Percentiles rank a stretch among this genome's conserved stretches.
These are phyloP conservation scores for Lithobates sylvaticus DNA, from an alignment of 2,797 vertebrate genomes.

Conservation along the genomic window DNA sequence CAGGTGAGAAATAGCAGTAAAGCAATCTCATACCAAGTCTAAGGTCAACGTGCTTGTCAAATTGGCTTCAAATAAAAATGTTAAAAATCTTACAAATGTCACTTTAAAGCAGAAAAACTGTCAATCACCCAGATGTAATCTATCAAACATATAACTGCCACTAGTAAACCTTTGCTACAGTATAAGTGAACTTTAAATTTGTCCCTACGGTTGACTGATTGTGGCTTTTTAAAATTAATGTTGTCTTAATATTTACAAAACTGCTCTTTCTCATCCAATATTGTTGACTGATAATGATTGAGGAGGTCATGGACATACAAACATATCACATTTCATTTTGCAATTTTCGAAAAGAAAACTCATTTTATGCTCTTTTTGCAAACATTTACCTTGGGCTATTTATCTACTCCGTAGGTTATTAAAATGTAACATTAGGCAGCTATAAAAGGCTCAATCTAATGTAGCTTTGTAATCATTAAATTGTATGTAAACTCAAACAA, in stretches of 20 bases:
- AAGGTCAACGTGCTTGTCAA: constrained; percentile 41
- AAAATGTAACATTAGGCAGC: no score
- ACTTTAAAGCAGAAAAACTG: constrained; percentile 21
- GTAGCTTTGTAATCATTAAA: no score
- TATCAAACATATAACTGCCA: constrained; percentile 8
- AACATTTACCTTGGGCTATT: no score
- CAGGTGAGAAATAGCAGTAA: constrained; percentile 15
- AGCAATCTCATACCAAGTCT: constrained; percentile 28
- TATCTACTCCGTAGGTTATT: no score
- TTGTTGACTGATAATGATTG: not conserved
- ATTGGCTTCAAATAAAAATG: constrained; percentile 37
- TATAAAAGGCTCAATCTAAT: no score
- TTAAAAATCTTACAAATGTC: constrained; percentile 37
- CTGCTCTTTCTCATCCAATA: not conserved
- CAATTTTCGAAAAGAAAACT: no score
- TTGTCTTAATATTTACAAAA: constrained; percentile 30
- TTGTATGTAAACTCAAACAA: no score
- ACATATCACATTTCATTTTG: not conserved
- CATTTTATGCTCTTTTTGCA: no score
- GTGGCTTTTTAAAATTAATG: constrained; percentile 32
- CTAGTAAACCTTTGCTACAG: not conserved
- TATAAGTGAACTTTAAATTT: constrained; percentile 1
- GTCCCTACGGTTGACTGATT: not conserved
- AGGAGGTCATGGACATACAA: not conserved
- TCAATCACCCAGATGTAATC: constrained; percentile 42